phyloP scores from a whole-genome alignment of 64 coral and sea anemone genomes.

The Pachyseris speciosa region DNA sequence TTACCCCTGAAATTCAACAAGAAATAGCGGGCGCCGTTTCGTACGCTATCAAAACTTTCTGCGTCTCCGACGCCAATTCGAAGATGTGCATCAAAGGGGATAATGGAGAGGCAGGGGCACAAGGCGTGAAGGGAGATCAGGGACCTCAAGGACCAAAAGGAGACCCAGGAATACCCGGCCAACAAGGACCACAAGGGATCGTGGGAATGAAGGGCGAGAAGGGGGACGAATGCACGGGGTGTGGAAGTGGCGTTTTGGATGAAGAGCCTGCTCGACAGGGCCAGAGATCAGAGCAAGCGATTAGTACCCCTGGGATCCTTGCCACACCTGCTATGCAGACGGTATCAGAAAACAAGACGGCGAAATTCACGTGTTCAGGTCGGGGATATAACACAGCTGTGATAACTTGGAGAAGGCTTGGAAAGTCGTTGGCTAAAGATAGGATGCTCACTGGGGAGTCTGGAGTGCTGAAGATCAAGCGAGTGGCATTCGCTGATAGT shows the following conservation, averaged over 20 bases:
- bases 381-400: neutral
- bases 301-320: constrained; percentile 11
- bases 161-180: neutral
- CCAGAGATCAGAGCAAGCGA: neutral
- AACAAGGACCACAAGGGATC: neutral
- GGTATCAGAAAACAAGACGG: neutral
- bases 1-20: constrained; percentile 34
- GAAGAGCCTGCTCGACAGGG: neutral
- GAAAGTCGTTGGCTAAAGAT: neutral
- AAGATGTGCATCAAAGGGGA: constrained; percentile 39
- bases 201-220: constrained; percentile 45
- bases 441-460: neutral
- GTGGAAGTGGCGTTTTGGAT: neutral
- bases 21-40: constrained; percentile 30
- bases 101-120: constrained; percentile 9
- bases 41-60: constrained; percentile 43
- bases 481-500: constrained; percentile 3
- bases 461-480: constrained; percentile 18
- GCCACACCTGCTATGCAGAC: constrained; percentile 15
- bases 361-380: constrained; percentile 34
- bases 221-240: neutral
- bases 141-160: constrained; percentile 20
- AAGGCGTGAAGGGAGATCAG: neutral
- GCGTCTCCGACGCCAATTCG: neutral
- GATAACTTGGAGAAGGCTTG: constrained; percentile 26